Base-by-base conservation (phyloP, 2,797 vertebrate species). In the Mus minutoides region DNA sequence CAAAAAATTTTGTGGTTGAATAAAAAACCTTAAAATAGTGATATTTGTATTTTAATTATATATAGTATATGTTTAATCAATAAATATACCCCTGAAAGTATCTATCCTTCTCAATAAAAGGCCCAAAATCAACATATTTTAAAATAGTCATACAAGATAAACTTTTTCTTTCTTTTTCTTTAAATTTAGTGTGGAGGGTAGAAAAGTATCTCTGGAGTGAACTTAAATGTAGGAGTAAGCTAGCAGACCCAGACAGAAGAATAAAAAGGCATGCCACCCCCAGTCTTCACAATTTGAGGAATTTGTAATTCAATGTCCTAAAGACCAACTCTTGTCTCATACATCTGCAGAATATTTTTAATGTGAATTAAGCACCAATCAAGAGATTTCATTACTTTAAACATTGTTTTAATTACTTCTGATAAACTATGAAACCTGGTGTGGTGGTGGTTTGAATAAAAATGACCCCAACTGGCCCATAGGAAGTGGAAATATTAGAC, bases 21-120 rank as follows among this genome's bases (percentile, higher is more conserved):
- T 82, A 31, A 92, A 76, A 21, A 64, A 9, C 17, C 80, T 79
- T 92, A 94, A 91, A 95, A 21, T 8, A 96, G 6, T 62, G 86
- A 75, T 56, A 94, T 4, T 85, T 21, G 49, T 19, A 29, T 90
- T 97, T 77, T 80, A 91, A 88, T 71, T 83, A 37, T 56, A n/a
- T n/a, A 83, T 62, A 43, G 11, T 84, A 69, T 13, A 17, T 90
- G 90, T 88, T 8, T 88, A 92, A 80, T 67, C 58, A 93, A 94
- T 3, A 96, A 90, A 88, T 6, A 0, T 86, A 73, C 12, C 62
- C 92, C 54, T 84, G 82, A 26, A 79, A 94, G 93, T 10, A 95
- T 6, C 40, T 77, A 86, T 73, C 19, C 43, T 88, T 87, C 91
- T 84, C 12, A 87, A 86, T 80, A 94, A 92, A 97, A 97, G n/a